phyloP scores from a whole-genome alignment of 2,113 vertebrate species.

The Phalacrocorax carbo region DNA sequence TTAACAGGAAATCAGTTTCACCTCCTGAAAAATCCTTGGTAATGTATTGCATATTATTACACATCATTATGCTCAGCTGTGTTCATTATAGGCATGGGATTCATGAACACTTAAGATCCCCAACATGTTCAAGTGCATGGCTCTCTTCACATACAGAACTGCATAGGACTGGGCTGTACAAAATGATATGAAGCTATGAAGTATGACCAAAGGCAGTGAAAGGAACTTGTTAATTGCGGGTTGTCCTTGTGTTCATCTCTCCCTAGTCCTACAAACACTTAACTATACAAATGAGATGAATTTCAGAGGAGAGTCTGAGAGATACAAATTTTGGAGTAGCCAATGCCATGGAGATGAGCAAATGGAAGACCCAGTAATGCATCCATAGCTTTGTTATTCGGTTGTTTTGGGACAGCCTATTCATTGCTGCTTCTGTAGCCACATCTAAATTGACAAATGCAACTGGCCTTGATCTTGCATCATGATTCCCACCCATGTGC shows the following conservation, averaged over 20 bases:
- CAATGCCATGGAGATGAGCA: not conserved
- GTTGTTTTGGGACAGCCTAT: not conserved
- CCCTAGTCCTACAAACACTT: not conserved
- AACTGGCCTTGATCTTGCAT: not conserved
- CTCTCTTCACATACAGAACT: not conserved
- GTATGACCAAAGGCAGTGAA: not conserved
- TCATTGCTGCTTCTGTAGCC: not conserved
- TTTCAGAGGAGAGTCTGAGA: not conserved
- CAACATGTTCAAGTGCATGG: not conserved
- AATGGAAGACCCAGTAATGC: fast-evolving
- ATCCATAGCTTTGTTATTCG: not conserved
- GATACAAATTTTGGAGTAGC: not conserved
- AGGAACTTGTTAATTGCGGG: not conserved
- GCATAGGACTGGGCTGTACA: not conserved
- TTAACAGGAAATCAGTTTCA: not conserved
- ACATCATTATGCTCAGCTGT: not conserved
- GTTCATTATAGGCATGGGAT: not conserved
- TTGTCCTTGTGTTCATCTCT: not conserved
- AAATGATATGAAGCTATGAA: not conserved
- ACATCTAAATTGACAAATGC: not conserved
- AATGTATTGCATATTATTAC: not conserved
- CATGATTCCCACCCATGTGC: not conserved
- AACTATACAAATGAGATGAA: not conserved
- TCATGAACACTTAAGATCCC: not conserved
- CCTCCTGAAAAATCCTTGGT: not conserved